These are phyloP conservation scores for Stegodyphus dumicola DNA, from an alignment of 1,140 invertebrate genomes.

Conservation along the genomic window DNA sequence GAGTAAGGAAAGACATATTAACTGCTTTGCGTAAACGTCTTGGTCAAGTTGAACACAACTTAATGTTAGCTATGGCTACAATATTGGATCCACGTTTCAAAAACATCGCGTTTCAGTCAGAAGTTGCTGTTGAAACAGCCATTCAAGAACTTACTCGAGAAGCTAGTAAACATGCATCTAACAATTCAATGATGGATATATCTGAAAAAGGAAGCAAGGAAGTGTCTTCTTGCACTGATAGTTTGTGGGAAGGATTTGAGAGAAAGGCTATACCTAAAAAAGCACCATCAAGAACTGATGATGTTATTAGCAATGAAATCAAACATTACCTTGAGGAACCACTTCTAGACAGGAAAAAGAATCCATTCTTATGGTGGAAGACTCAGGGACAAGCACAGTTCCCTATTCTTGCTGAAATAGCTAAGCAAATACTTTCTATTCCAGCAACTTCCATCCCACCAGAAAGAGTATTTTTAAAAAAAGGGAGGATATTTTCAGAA, in stretches of 20 bases:
- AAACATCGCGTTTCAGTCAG: constrained; percentile 55
- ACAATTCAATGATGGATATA: neutral
- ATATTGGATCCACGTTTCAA: constrained; percentile 52
- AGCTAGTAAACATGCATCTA: constrained; percentile 21
- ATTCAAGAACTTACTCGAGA: constrained; percentile 37
- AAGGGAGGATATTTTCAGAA: constrained; percentile 42
- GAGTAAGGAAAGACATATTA: constrained; percentile 39
- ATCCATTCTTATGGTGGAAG: constrained; percentile 54
- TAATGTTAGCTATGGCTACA: constrained; percentile 50
- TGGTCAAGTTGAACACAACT: constrained; percentile 48
- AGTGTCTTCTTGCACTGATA: constrained; percentile 39
- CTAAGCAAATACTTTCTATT: constrained; percentile 37
- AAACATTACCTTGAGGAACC: constrained; percentile 55
- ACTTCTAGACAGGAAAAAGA: constrained; percentile 46
- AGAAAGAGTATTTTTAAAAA: constrained; percentile 51
- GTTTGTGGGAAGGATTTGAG: constrained; percentile 55
- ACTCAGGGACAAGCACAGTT: constrained; percentile 46
- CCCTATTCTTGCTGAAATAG: constrained; percentile 47
- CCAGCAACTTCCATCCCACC: constrained; percentile 53
- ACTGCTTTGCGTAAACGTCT: constrained; percentile 11
- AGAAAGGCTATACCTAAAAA: constrained; percentile 54
- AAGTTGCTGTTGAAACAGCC: constrained; percentile 47
- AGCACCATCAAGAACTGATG: constrained; percentile 24
- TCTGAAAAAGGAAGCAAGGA: constrained; percentile 22
- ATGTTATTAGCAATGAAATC: constrained; percentile 41